Base-by-base conservation (phyloP, 2,888 invertebrate species). In the Carpatolechia fugitivella region DNA sequence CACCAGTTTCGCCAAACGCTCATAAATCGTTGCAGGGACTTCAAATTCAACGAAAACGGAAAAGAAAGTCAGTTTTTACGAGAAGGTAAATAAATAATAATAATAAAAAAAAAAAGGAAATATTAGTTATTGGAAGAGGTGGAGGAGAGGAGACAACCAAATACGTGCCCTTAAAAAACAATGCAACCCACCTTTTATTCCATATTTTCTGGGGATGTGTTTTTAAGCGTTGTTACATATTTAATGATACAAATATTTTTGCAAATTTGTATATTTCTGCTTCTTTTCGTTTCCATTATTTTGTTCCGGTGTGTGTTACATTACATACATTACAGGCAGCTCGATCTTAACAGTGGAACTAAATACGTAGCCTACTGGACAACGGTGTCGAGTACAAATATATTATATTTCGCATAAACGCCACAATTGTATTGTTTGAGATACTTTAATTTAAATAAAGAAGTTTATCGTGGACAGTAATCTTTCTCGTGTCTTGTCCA, bases 261-360 rank as follows among this genome's bases (percentile, higher is more conserved):
- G 81, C 78, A 84, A 82, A 84, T 81, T 69, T 76, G 74, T 85
- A 85, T 85, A 84, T 83, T 83, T 80, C 68, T 70, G 72, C 69
- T 65, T 68, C 65, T 69, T 69, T 65, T 61, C 63, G 69, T 66
- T 66, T 70, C 68, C 72, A 64, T 63, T 64, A 64, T 64, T 72
- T 72, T 70, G 68, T 72, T 76, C 70, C 69, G 60, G 69, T 66
- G 68, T 68, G 65, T 68, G 70, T 61, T 63, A 68, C 50, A 47
- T n/a, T 63, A 71, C 50, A 47, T 46, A 46, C 47, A 47, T 29
- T 14, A 30, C 14, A 36, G 24, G 20, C 35, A 36, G 36, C 31
- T 68, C 71, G 63, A 70, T 65, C 60, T 64, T 69, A 53, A 64
- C 61, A 70, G 63, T 65, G 64, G 63, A 70, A 68, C 65, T 70